phyloP scores from a whole-genome alignment of 2,797 vertebrate genomes.

The Hyperoplus immaculatus region DNA sequence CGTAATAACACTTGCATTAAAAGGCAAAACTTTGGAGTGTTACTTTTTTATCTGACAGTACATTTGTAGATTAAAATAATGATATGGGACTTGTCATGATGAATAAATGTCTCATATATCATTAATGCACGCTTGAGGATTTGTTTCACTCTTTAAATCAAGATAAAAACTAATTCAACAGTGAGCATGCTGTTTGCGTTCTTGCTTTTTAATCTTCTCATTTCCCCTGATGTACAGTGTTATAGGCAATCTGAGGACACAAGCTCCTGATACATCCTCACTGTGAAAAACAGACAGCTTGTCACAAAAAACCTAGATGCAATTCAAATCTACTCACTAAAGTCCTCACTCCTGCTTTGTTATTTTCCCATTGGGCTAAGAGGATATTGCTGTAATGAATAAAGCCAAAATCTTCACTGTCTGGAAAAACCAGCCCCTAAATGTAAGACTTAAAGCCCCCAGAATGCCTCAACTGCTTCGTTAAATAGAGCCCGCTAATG shows the following conservation, averaged over 20 bases:
- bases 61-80: neutral
- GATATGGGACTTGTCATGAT: neutral
- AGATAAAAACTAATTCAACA: neutral
- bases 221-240: constrained; percentile 2
- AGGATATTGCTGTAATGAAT: constrained; percentile 28
- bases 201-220: neutral
- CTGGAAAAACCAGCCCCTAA: neutral
- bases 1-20: no score
- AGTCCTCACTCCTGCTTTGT: constrained; percentile 5
- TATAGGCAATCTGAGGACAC: constrained; percentile 1
- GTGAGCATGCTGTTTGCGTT: neutral
- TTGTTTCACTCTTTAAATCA: constrained; percentile 18
- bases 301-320: constrained; percentile 29
- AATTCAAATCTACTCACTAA: constrained; percentile 33
- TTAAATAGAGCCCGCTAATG: constrained; percentile 16
- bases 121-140: neutral
- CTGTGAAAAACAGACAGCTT: constrained; percentile 37
- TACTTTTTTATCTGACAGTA: neutral
- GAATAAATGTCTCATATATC: neutral
- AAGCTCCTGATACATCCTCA: constrained; percentile 1
- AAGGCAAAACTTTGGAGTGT: neutral
- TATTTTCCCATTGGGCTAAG: constrained; percentile 33
- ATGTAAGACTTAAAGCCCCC: neutral
- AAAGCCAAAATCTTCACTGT: neutral
- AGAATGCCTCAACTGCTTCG: neutral